Base-by-base conservation (phyloP, 2,797 vertebrate genomes). In the Pelochelys cantorii region DNA sequence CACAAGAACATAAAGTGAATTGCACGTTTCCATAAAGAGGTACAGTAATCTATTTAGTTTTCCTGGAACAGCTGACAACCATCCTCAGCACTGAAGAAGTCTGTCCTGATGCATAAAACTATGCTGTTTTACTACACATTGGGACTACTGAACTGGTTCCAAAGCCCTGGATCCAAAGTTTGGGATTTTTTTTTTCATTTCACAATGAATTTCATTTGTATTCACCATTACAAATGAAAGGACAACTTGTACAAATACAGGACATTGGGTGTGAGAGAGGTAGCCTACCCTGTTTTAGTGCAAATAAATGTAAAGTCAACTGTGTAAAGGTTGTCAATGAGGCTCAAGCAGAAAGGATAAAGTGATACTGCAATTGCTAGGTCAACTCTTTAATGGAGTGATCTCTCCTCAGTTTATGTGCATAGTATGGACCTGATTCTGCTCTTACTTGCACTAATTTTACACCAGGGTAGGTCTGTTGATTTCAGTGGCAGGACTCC, bases 241-340 rank as follows among this genome's bases (percentile, higher is more conserved):
- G 22, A n/a, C 81, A 92, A 83, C 95, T 93, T 37, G 7, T 87
- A 88, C 81, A 90, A 83, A 84, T 90, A 92, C 84, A 90, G 31
- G 93, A 83, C 55, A 83, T 1, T 15, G 56, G 82, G 78, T 91
- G 20, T 71, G 54, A 85, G 91, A 90, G 95, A 96, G 93, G 95
- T 95, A 95, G 93, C 0, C 5, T 79, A 91, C 89, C 91, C 75
- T 56, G 34, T 93, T 95, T 96, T 90, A 95, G 95, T 96, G 92
- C 90, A 96, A 96, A 95, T 92, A 92, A 90, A 88, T 60, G 78
- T 96, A 96, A 96, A 54, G 96, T 87, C 60, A 77, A 86, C 55
- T 52, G 18, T 84, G 71, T 88, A 68, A 89, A 92, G 37, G 53
- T 81, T 85, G 86, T 74, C 48, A 85, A 17, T 89, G 90, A 88